phyloP scores from a whole-genome alignment of 1,140 invertebrate species.

The Euwallacea similis region DNA sequence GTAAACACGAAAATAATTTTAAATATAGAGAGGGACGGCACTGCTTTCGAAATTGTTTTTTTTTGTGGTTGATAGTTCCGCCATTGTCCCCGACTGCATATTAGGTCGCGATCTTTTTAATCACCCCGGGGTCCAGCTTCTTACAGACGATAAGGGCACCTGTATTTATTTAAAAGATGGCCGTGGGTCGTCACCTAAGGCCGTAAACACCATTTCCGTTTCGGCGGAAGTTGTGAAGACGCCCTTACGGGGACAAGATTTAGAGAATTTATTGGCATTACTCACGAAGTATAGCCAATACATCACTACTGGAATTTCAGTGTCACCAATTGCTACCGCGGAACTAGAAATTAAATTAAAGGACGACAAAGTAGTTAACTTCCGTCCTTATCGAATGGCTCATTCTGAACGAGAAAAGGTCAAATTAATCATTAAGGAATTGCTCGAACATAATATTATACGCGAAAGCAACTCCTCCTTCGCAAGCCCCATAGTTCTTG shows the following conservation, averaged over 20 bases:
- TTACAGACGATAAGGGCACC: constrained; percentile 4
- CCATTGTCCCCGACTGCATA: constrained; percentile 6
- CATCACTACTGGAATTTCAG: too few relatives aligned
- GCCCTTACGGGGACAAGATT: background rate
- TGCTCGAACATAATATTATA: constrained; percentile 49
- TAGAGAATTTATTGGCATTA: background rate
- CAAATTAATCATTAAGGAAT: constrained; percentile 20
- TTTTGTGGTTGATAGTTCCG: constrained; percentile 5
- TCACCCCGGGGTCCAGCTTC: constrained; percentile 5
- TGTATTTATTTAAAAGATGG: background rate
- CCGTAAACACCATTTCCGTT: constrained; percentile 1
- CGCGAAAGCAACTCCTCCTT: constrained; percentile 50
- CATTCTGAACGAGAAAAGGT: constrained; percentile 24
- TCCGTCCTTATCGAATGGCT: constrained; percentile 25
- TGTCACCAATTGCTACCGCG: too few relatives aligned
- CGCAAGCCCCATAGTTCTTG: constrained; percentile 50
- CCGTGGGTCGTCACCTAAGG: background rate
- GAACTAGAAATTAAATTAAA: too few relatives aligned
- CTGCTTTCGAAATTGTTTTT: constrained; percentile 1
- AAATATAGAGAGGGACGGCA: background rate
- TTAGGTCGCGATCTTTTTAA: constrained; percentile 15
- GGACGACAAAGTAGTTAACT: too few relatives aligned
- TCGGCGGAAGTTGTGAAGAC: constrained; percentile 2
- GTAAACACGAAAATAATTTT: constrained; percentile 6
- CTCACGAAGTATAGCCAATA: constrained; percentile 4